A percentile compares a stretch with the other conserved stretches of the same genome.
These are phyloP conservation scores for Scaptomyza pallida DNA, from an alignment of 1,140 invertebrate genomes.

Conservation along the genomic window DNA sequence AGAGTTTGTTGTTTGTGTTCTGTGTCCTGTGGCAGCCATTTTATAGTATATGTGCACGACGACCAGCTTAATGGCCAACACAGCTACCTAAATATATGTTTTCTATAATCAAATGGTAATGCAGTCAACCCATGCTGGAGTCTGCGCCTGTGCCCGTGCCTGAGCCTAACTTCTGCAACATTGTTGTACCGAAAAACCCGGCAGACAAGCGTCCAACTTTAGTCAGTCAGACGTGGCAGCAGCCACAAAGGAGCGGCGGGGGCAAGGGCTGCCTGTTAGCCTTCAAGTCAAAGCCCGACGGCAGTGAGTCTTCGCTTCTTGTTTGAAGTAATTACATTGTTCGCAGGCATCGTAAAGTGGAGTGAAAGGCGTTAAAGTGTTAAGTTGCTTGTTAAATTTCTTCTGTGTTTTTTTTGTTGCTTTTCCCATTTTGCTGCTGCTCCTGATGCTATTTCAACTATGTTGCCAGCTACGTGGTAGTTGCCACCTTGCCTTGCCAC, in stretches of 20 bases:
- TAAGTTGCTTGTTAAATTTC: slow-evolving; percentile 81
- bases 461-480: slow-evolving; percentile 30
- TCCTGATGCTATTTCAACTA: slow-evolving; percentile 27
- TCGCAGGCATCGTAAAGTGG: slow-evolving; percentile 73
- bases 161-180: slow-evolving; percentile 23
- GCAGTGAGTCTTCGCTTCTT: slow-evolving; percentile 63
- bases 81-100: slow-evolving; percentile 74
- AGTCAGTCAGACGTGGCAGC: slow-evolving; percentile 35
- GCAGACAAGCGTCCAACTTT: slow-evolving; percentile 63
- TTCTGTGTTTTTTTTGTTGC: too few relatives aligned
- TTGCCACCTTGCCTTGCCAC: slow-evolving; percentile 27
- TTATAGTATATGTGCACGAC: slow-evolving; percentile 14
- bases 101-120: slow-evolving; percentile 83
- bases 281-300: neutral
- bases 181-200: slow-evolving; percentile 23
- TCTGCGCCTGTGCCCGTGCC: slow-evolving; percentile 9
- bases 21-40: slow-evolving; percentile 36
- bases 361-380: slow-evolving; percentile 82
- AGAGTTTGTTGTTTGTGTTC: slow-evolving; percentile 2
- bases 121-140: slow-evolving; percentile 49
- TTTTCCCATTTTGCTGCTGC: too few relatives aligned
- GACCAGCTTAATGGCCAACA: slow-evolving; percentile 41
- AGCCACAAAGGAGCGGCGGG: slow-evolving; percentile 15
- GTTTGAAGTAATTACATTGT: slow-evolving; percentile 83
- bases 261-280: too few relatives aligned